Conservation (phyloP, 2,113 vertebrate genomes). For the Scolopax mira region DNA sequence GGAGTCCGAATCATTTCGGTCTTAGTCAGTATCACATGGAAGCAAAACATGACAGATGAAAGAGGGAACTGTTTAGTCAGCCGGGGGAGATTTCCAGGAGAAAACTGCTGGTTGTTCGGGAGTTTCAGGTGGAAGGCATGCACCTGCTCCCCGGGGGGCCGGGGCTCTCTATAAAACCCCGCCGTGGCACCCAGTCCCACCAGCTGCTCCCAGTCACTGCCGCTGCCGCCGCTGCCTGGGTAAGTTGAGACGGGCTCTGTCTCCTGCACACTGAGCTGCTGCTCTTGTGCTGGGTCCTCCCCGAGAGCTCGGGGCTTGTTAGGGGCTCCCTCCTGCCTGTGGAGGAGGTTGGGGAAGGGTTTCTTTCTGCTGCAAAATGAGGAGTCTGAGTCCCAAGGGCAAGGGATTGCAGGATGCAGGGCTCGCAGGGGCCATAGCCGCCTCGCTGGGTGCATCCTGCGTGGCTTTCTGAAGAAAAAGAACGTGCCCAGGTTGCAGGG, state of each 20-base stretch:
- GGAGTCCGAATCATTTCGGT: background rate
- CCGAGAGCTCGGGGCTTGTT: background rate
- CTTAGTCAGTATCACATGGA: constrained; percentile 50
- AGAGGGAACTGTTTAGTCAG: constrained; percentile 45
- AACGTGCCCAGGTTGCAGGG: background rate
- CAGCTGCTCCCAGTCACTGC: background rate
- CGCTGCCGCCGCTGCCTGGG: background rate
- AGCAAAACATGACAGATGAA: constrained; percentile 54
- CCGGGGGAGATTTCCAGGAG: background rate
- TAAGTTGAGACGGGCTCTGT: background rate
- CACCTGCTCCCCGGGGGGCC: background rate
- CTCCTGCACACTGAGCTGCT: background rate
- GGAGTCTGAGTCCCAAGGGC: no score
- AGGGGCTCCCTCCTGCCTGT: background rate
- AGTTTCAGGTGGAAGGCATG: background rate
- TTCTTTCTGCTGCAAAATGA: background rate
- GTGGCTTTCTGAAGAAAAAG: background rate
- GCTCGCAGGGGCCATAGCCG: background rate
- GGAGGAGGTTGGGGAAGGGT: background rate
- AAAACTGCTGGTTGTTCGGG: background rate
- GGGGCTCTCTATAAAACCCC: constrained; percentile 18
- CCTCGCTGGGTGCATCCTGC: background rate
- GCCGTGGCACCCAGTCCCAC: rapidly evolving
- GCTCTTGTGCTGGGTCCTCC: background rate
- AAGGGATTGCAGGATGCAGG: background rate